phyloP scores from a whole-genome alignment of 2,113 vertebrate species.

The Chlamydotis undulata region DNA sequence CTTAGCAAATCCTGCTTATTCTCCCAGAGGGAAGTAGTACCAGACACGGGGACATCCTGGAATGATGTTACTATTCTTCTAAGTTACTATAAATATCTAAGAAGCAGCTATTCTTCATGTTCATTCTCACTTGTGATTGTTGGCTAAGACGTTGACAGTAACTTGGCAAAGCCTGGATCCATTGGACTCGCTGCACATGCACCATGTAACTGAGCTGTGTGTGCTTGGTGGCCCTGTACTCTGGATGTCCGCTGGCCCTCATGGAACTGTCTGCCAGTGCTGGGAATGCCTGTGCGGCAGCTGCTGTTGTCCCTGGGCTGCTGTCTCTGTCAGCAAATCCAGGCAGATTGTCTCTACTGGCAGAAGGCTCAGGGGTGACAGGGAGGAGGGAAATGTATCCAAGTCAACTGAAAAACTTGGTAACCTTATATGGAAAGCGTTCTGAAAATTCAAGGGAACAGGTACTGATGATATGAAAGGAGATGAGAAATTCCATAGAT shows the following conservation, averaged over 20 bases:
- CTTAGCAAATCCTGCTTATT: neutral
- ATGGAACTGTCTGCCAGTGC: neutral
- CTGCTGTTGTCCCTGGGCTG: neutral
- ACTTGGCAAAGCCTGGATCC: neutral
- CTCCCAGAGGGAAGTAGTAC: neutral
- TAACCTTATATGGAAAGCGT: neutral
- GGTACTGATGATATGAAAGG: neutral
- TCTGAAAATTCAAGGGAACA: neutral
- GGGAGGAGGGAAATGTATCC: neutral
- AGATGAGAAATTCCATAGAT: neutral
- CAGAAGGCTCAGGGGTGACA: neutral
- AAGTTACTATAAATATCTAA: neutral
- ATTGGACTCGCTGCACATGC: neutral
- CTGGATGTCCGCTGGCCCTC: rapidly evolving
- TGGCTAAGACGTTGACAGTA: neutral
- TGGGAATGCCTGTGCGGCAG: neutral
- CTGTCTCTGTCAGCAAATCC: neutral
- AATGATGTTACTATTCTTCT: neutral
- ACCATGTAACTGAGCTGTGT: rapidly evolving
- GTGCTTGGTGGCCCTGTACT: neutral
- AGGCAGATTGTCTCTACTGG: neutral
- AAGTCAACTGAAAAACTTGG: neutral
- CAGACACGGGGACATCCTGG: neutral
- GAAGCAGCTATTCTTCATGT: neutral
- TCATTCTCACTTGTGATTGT: neutral